phyloP scores from a whole-genome alignment of 2,113 vertebrate species.

The Rhinogobius similis region DNA sequence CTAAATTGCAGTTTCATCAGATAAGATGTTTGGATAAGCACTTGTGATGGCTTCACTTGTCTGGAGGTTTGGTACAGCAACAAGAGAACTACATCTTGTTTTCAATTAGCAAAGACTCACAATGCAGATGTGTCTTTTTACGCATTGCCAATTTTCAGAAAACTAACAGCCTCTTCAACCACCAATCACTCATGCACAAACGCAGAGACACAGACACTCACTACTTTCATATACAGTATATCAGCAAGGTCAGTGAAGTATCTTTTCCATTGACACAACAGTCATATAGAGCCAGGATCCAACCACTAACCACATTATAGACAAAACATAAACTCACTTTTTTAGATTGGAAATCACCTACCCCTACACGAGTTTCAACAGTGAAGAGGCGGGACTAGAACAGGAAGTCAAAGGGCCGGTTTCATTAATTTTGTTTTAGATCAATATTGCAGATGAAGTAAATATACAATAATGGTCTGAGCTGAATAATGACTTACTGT shows the following conservation, averaged over 20 bases:
- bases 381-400: too few species aligned
- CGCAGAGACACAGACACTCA: too few species aligned
- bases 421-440: too few species aligned
- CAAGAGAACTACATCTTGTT: background rate
- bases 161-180: too few species aligned
- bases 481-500: background rate
- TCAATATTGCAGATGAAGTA: too few species aligned
- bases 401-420: too few species aligned
- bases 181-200: background rate
- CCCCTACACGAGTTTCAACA: too few species aligned
- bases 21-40: slow-evolving; percentile 50
- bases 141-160: background rate
- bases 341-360: too few species aligned
- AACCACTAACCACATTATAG: background rate
- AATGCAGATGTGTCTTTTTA: background rate
- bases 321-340: too few species aligned
- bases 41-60: slow-evolving; percentile 7
- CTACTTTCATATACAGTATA: background rate
- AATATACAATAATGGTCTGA: too few species aligned
- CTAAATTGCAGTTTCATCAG: slow-evolving; percentile 35
- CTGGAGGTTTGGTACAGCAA: slow-evolving; percentile 1
- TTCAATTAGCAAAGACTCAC: background rate
- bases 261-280: background rate
- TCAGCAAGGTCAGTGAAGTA: background rate
- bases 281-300: background rate